Evolutionary conservation across 2,113 vertebrate species (phyloP).

Genomic region (Prunella himalayana): DNA sequence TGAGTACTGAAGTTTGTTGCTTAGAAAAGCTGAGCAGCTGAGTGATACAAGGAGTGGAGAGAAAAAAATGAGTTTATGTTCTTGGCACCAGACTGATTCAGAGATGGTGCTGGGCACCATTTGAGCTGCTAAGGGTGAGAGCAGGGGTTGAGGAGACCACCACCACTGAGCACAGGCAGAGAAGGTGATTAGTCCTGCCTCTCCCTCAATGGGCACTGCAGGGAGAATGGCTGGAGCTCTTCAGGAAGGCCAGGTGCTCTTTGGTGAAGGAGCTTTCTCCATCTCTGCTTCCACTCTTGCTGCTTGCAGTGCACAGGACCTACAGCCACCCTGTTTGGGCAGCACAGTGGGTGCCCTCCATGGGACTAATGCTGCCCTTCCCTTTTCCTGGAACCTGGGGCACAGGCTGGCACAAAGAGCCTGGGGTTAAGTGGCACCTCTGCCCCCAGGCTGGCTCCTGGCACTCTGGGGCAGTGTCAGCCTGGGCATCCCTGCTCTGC

Average conservation of each 20-base stretch:
- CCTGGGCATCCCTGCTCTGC: not conserved
- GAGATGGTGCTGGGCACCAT: not conserved
- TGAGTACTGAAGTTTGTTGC: not conserved
- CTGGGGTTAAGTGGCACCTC: not conserved
- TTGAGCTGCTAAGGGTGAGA: not conserved
- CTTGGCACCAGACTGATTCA: not conserved
- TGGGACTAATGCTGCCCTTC: not conserved
- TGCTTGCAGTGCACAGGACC: not conserved
- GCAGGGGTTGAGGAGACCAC: not conserved
- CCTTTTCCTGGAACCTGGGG: not conserved
- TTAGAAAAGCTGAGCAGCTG: not conserved
- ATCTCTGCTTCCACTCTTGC: not conserved
- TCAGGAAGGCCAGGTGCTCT: not conserved
- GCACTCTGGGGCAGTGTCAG: not conserved
- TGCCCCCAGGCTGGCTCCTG: not conserved
- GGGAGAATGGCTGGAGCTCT: not conserved
- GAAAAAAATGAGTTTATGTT: not conserved
- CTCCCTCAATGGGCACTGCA: not conserved
- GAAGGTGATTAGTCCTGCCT: not conserved
- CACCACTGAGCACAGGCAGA: fast-evolving
- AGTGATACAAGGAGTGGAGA: not conserved
- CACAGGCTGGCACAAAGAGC: not conserved
- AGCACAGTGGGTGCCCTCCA: fast-evolving
- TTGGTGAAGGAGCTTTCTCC: not conserved
- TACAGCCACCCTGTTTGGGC: not conserved